Percentiles rank a stretch among this genome's conserved stretches.
Conservation (phyloP, 2,797 vertebrate species). For the Coendou prehensilis region DNA sequence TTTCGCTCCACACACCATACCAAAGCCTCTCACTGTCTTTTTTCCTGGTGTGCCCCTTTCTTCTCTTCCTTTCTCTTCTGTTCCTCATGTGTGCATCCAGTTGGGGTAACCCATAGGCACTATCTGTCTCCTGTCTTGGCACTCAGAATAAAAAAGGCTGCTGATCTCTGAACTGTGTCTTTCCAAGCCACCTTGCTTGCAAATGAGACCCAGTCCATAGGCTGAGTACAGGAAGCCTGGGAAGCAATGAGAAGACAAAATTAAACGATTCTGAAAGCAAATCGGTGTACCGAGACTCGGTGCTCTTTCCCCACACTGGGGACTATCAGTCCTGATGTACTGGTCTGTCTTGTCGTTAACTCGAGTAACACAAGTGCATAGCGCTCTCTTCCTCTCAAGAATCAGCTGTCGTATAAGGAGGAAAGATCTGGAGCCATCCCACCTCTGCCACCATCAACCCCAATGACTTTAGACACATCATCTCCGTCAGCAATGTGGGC, state of each 20-base stretch:
- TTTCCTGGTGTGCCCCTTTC: background rate
- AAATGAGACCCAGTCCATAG: background rate
- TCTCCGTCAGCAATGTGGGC: background rate
- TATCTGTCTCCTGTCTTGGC: background rate
- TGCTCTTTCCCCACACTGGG: background rate
- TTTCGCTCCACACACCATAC: background rate
- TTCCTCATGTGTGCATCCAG: background rate
- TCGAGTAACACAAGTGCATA: background rate
- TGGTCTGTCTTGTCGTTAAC: conserved; percentile 9
- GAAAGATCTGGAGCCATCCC: background rate
- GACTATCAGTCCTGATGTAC: background rate
- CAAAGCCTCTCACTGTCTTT: background rate
- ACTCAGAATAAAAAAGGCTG: conserved; percentile 8
- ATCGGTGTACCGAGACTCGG: background rate
- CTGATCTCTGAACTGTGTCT: background rate
- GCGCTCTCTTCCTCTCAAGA: background rate
- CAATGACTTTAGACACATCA: background rate
- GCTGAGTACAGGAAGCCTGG: background rate
- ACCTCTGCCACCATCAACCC: background rate
- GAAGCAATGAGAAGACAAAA: conserved; percentile 4
- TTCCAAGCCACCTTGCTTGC: background rate
- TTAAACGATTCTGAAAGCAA: background rate
- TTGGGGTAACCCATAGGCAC: background rate
- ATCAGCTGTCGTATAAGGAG: background rate
- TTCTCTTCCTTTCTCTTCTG: background rate